These are phyloP conservation scores for Sakesphorus luctuosus DNA, from an alignment of 2,113 vertebrate species.

Conservation along the genomic window DNA sequence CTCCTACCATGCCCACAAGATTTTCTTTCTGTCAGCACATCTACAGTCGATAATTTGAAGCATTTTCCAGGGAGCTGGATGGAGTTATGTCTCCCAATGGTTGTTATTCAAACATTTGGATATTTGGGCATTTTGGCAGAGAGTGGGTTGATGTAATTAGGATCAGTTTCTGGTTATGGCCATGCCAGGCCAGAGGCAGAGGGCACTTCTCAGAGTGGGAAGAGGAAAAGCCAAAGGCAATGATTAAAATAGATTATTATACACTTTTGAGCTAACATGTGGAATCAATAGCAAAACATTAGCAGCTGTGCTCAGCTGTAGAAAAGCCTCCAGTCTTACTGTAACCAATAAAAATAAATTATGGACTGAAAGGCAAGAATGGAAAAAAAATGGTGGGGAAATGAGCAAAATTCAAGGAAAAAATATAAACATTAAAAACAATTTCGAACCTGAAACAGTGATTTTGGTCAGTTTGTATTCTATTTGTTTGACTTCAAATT, in stretches of 20 bases:
- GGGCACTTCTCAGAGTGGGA: conserved; percentile 67
- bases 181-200: conserved; percentile 71
- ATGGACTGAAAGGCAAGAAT: conserved; percentile 61
- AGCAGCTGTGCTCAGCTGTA: conserved; percentile 77
- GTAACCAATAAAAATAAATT: conserved; percentile 80
- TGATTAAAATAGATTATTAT: conserved; percentile 77
- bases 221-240: conserved; percentile 82
- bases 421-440: conserved; percentile 12
- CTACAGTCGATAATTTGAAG: conserved; percentile 48
- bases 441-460: neutral
- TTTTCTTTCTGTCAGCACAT: conserved; percentile 59
- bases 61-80: conserved; percentile 55
- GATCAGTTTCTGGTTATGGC: conserved; percentile 75
- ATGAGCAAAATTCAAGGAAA: conserved; percentile 29
- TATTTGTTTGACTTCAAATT: neutral
- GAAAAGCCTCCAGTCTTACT: conserved; percentile 72
- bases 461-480: neutral
- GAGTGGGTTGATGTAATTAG: conserved; percentile 72
- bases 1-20: conserved; percentile 22
- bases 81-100: conserved; percentile 42
- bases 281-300: conserved; percentile 79
- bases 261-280: conserved; percentile 78
- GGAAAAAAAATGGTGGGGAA: conserved; percentile 53
- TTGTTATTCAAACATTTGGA: conserved; percentile 63
- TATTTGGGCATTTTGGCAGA: conserved; percentile 72